Evolutionary conservation across 2,113 vertebrate species (phyloP), one percentile per base, ranked within the genome.

Genomic region (Clarias batrachus): DNA sequence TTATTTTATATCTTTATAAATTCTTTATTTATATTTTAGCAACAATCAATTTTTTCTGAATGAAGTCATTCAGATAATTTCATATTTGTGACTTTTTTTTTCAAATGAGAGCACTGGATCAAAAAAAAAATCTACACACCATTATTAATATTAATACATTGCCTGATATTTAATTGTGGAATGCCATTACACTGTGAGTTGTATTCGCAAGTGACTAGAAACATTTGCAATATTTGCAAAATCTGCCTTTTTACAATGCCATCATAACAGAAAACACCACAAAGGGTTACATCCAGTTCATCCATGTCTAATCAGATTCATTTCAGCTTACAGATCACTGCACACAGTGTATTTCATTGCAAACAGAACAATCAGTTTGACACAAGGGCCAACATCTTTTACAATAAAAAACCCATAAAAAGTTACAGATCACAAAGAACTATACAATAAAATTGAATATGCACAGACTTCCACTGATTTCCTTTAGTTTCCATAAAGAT

Each of bases 131-230:
- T 30, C n/a, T 37, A 52, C 57, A 84, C 21, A 66, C 4, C 5
- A 60, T 27, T 86, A 73, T 71, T 14, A 73, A 65, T 14, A 79
- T 74, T 48, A 66, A 30, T 33, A 30, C 33, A 89, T 77, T 54
- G 78, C 41, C 57, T 63, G 37, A 59, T 78, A 52, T 90, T 90
- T 88, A 87, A 87, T 90, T 84, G 86, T 83, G 89, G 85, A 90
- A 88, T 90, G 87, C 23, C 85, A 60, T 88, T 82, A 86, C 78
- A 88, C 73, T 84, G 87, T 65, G 62, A 79, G 13, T 86, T 85
- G 68, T 73, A 88, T 70, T 82, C 76, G 25, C 12, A 70, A 30
- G 33, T 65, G 41, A 68, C 14, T 62, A 65, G 21, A 65, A 84
- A 17, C 2, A 6, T 25, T 81, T 78, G 81, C 80, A 85, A 73